phyloP scores from a whole-genome alignment of 2,888 invertebrate genomes.

The Trichopoda pennipes region DNA sequence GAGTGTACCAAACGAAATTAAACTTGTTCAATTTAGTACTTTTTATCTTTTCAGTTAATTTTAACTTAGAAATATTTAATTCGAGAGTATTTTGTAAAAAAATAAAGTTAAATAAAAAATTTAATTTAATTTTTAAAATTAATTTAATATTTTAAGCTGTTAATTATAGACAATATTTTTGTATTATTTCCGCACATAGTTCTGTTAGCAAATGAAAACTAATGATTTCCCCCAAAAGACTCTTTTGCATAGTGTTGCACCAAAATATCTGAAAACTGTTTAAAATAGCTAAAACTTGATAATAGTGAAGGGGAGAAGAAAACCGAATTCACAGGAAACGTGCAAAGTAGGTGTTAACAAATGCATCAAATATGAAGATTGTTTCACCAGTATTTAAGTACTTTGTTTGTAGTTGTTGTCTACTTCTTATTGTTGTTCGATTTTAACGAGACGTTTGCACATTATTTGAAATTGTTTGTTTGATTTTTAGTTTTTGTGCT shows the following conservation, averaged over 20 bases:
- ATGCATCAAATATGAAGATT: slow-evolving; percentile 72
- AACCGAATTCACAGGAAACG: slow-evolving; percentile 69
- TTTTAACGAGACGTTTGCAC: slow-evolving; percentile 72
- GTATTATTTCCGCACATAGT: too few relatives aligned
- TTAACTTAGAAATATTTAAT: too few relatives aligned
- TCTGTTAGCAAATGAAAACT: neutral
- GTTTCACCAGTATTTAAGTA: slow-evolving; percentile 19
- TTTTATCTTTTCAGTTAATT: too few relatives aligned
- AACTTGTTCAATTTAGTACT: too few relatives aligned
- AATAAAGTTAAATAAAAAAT: too few relatives aligned
- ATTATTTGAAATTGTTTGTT: slow-evolving; percentile 70
- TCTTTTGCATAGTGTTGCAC: slow-evolving; percentile 22
- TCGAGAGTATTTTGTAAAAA: too few relatives aligned
- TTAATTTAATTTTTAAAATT: too few relatives aligned
- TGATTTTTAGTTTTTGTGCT: slow-evolving; percentile 48
- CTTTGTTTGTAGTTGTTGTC: neutral
- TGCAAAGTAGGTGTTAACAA: slow-evolving; percentile 77
- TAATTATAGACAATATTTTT: too few relatives aligned
- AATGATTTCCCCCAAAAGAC: neutral
- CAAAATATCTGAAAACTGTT: slow-evolving; percentile 17
- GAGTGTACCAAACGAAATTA: too few relatives aligned
- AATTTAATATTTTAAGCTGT: too few relatives aligned
- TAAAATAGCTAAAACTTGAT: neutral
- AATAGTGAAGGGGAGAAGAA: neutral
- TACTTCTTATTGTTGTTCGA: slow-evolving; percentile 57